Evolutionary conservation across 1,140 invertebrate genomes (phyloP).

Genomic region (Drosophila ananassae): DNA sequence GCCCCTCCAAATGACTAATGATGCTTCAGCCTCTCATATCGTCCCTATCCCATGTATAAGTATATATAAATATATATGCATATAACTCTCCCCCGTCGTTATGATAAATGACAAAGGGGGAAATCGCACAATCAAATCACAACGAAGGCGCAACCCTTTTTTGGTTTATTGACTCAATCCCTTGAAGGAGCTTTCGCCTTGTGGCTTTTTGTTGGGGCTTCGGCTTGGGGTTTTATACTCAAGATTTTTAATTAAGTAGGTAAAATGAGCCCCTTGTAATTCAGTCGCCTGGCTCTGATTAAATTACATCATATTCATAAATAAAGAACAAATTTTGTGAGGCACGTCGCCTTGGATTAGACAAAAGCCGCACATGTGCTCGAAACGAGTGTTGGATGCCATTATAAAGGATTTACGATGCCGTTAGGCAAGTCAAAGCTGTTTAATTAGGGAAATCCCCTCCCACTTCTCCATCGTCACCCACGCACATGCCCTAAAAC

Average conservation of each 20-base stretch:
- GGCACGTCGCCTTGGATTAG: constrained; percentile 55
- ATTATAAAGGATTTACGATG: constrained; percentile 77
- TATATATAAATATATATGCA: constrained; percentile 44
- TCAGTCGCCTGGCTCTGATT: constrained; percentile 46
- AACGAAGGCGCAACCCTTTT: constrained; percentile 57
- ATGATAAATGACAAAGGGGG: constrained; percentile 73
- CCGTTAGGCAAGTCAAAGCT: constrained; percentile 58
- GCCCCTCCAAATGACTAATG: constrained; percentile 72
- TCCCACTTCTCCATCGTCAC: neutral
- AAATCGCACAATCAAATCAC: constrained; percentile 76
- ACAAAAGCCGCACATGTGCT: constrained; percentile 51
- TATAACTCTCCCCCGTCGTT: constrained; percentile 53
- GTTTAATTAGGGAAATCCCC: constrained; percentile 66
- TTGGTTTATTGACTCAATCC: constrained; percentile 71
- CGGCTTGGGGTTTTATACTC: constrained; percentile 12
- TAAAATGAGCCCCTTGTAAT: constrained; percentile 35
- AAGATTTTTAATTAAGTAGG: constrained; percentile 74
- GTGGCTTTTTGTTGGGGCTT: constrained; percentile 20
- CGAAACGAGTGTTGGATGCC: constrained; percentile 40
- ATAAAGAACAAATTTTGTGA: constrained; percentile 74
- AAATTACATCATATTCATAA: constrained; percentile 74
- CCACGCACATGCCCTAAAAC: constrained; percentile 22
- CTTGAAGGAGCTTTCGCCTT: constrained; percentile 7
- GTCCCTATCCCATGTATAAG: neutral
- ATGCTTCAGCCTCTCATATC: constrained; percentile 22